These are phyloP conservation scores for Trogon surrucura DNA, from an alignment of 2,113 vertebrate genomes.

Conservation along the genomic window DNA sequence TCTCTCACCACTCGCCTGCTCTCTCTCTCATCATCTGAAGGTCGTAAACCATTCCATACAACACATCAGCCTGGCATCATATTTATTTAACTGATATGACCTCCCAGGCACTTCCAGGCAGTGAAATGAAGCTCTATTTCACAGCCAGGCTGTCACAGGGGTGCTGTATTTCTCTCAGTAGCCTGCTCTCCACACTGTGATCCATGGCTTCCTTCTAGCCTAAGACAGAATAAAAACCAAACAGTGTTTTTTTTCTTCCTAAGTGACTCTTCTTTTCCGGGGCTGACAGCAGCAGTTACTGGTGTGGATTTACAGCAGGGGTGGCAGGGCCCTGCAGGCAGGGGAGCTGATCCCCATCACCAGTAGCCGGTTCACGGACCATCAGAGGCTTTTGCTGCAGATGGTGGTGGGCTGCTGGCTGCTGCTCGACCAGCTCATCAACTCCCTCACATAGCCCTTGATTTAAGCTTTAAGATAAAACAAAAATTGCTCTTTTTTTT, in stretches of 20 bases:
- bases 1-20: background rate
- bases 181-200: background rate
- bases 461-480: background rate
- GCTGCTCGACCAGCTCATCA: rapidly evolving
- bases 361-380: background rate
- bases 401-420: background rate
- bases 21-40: background rate
- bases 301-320: rapidly evolving
- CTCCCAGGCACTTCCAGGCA: background rate
- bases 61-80: background rate
- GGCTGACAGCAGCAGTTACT: background rate
- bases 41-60: background rate
- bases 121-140: background rate
- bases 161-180: background rate
- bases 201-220: background rate
- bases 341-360: background rate
- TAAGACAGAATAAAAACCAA: background rate
- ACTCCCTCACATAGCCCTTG: background rate
- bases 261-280: background rate
- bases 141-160: background rate
- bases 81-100: background rate
- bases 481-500: background rate
- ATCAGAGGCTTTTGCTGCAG: background rate
- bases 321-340: rapidly evolving
- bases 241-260: background rate